Evolutionary conservation across 2,888 invertebrate genomes (phyloP).

Genomic region (Entomobrya proxima): DNA sequence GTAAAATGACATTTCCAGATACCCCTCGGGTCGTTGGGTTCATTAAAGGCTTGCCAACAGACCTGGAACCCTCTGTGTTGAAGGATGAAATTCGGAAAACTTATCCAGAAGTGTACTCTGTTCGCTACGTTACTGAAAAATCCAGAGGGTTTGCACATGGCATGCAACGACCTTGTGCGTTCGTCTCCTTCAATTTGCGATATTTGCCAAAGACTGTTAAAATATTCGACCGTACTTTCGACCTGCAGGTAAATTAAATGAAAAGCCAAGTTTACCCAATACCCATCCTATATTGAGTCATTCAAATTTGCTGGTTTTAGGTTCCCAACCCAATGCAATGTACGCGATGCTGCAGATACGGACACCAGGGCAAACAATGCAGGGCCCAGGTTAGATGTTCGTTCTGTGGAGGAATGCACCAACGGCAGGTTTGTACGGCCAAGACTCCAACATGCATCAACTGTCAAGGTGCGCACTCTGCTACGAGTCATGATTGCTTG

Average conservation of each 20-base stretch:
- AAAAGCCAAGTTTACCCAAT: background rate
- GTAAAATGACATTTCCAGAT: conserved; percentile 70
- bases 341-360: conserved; percentile 68
- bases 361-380: conserved; percentile 72
- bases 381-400: conserved; percentile 61
- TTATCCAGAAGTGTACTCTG: conserved; percentile 67
- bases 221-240: conserved; percentile 65
- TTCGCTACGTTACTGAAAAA: conserved; percentile 68
- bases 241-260: conserved; percentile 58
- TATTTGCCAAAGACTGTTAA: conserved; percentile 59
- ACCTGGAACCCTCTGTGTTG: conserved; percentile 70
- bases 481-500: conserved; percentile 67
- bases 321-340: conserved; percentile 73
- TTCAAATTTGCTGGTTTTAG: conserved; percentile 30
- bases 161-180: conserved; percentile 67
- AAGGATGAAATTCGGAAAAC: conserved; percentile 65
- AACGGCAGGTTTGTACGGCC: conserved; percentile 59
- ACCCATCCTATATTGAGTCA: background rate
- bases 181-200: conserved; percentile 69
- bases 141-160: conserved; percentile 57
- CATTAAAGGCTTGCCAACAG: conserved; percentile 65
- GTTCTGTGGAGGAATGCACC: conserved; percentile 65
- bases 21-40: conserved; percentile 72
- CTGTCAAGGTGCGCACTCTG: conserved; percentile 64
- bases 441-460: conserved; percentile 65